Evolutionary conservation across 2,888 invertebrate genomes (phyloP).

Genomic region (Leptopilina myrica): DNA sequence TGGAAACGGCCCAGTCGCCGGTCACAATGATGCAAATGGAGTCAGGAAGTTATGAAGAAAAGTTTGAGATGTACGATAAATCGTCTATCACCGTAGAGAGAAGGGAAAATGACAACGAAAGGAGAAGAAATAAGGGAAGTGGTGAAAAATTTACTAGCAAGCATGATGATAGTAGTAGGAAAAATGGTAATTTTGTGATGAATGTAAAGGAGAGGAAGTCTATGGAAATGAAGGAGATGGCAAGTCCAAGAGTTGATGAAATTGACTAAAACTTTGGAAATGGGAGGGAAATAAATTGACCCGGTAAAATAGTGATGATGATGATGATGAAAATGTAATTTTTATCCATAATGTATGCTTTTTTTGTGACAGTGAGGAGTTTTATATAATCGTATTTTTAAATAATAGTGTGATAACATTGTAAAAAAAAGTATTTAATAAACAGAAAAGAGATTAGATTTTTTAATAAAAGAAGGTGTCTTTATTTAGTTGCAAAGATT

Average conservation of each 20-base stretch:
- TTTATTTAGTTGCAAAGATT: background rate
- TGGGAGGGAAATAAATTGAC: no score
- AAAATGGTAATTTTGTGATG: background rate
- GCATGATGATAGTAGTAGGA: background rate
- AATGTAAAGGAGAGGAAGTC: constrained; percentile 39
- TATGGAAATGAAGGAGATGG: constrained; percentile 57
- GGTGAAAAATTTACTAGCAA: background rate
- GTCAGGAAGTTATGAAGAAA: constrained; percentile 53
- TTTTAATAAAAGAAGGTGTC: background rate
- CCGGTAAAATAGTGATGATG: background rate
- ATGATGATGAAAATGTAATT: background rate
- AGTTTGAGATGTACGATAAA: constrained; percentile 6
- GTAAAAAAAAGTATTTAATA: constrained; percentile 24
- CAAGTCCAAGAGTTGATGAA: constrained; percentile 54
- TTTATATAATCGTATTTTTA: constrained; percentile 5
- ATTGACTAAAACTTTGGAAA: no score
- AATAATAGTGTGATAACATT: constrained; percentile 3
- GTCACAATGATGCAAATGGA: constrained; percentile 63
- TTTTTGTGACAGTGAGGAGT: background rate
- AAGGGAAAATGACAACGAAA: background rate
- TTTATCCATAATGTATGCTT: no score
- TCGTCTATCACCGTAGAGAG: background rate
- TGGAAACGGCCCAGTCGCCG: constrained; percentile 57
- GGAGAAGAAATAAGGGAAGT: background rate
- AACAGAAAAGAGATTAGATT: constrained; percentile 34